phyloP scores from a whole-genome alignment of 2,888 invertebrate species.

The Eupithecia dodoneata region DNA sequence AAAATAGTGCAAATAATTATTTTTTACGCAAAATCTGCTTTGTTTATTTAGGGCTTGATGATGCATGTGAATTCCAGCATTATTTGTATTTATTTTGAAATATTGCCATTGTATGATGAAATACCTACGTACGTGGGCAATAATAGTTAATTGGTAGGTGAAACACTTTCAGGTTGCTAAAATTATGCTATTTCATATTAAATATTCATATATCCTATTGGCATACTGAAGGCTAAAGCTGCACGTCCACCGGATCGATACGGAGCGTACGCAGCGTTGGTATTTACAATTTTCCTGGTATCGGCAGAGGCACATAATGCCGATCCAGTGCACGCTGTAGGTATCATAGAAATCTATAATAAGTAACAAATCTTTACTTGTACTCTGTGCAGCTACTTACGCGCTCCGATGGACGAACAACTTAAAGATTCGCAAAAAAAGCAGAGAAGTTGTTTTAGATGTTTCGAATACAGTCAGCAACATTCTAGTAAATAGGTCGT shows the following conservation, averaged over 20 bases:
- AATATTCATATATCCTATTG: background rate
- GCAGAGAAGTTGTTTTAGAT: background rate
- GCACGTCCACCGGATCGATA: too few species aligned
- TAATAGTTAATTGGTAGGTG: background rate
- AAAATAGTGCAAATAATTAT: background rate
- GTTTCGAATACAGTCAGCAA: background rate
- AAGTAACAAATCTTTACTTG: too few species aligned
- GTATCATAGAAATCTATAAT: too few species aligned
- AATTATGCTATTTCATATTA: background rate
- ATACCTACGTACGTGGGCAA: background rate
- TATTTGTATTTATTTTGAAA: background rate
- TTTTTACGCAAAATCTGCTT: background rate
- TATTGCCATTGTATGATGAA: background rate
- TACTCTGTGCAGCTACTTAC: too few species aligned
- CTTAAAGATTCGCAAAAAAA: background rate
- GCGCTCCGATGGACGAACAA: too few species aligned
- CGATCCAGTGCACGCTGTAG: too few species aligned
- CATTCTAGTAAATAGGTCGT: slow-evolving; percentile 22
- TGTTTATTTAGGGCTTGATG: background rate
- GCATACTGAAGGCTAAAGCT: background rate
- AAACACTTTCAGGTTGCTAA: background rate
- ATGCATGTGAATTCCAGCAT: background rate
- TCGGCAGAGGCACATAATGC: too few species aligned
- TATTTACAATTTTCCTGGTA: too few species aligned
- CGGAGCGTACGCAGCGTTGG: too few species aligned